Evolutionary conservation across 2,888 invertebrate species (phyloP).

Genomic region (Marasmarcha lunaedactyla): DNA sequence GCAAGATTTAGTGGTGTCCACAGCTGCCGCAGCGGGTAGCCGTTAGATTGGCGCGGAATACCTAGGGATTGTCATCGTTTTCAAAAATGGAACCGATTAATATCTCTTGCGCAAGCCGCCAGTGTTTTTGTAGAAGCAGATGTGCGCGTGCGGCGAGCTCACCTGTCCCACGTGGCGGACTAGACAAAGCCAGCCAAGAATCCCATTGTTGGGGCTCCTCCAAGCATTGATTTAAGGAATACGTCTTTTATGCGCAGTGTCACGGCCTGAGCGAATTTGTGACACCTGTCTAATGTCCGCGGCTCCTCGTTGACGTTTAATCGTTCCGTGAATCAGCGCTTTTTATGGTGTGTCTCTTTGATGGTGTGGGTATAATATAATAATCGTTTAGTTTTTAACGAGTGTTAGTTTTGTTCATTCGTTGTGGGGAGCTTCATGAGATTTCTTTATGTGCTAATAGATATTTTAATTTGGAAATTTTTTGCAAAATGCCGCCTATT

Average conservation of each 20-base stretch:
- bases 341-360: too few species aligned
- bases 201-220: conserved; percentile 35
- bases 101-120: conserved; percentile 65
- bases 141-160: conserved; percentile 56
- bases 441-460: too few species aligned
- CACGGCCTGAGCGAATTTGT: conserved; percentile 14
- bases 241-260: conserved; percentile 21
- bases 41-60: conserved; percentile 48
- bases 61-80: conserved; percentile 56
- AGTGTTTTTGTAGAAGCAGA: conserved; percentile 47
- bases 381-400: too few species aligned
- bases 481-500: too few species aligned
- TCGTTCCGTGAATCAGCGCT: too few species aligned
- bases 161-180: conserved; percentile 66
- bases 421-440: too few species aligned
- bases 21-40: conserved; percentile 43
- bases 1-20: neutral
- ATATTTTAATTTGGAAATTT: too few species aligned
- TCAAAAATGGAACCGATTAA: conserved; percentile 50
- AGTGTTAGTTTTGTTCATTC: too few species aligned
- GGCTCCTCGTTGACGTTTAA: neutral
- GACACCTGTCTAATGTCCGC: conserved; percentile 27
- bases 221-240: conserved; percentile 52
- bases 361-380: too few species aligned
- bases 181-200: conserved; percentile 42